phyloP scores from a whole-genome alignment of 2,797 vertebrate species.

The Pristis pectinata region DNA sequence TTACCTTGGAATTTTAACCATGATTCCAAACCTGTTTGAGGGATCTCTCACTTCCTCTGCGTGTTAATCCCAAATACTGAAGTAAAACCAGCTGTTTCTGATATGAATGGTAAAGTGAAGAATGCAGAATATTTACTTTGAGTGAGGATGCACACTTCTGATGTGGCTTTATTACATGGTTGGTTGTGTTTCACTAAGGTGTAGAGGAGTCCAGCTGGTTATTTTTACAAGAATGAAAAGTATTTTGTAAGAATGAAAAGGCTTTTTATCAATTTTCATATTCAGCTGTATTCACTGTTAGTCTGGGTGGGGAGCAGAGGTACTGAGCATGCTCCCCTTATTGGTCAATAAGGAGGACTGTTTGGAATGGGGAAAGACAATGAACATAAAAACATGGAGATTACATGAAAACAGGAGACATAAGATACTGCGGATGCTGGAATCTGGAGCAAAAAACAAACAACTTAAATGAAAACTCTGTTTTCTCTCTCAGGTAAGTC shows the following conservation, averaged over 20 bases:
- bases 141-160: background rate
- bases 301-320: background rate
- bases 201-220: background rate
- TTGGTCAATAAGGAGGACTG: too few species aligned
- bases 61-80: background rate
- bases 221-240: background rate
- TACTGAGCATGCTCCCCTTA: background rate
- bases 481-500: background rate
- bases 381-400: background rate
- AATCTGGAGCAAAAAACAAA: too few species aligned
- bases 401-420: background rate
- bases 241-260: background rate
- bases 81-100: background rate
- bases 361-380: background rate
- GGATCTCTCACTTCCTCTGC: background rate
- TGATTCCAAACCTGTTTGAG: background rate
- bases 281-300: background rate
- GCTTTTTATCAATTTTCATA: background rate
- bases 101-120: background rate
- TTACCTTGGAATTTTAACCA: background rate
- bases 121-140: background rate
- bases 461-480: background rate
- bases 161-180: background rate
- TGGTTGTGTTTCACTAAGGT: background rate
- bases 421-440: too few species aligned